phyloP scores from a whole-genome alignment of 2,888 invertebrate genomes.

The Drosophila nr. perissopoda region DNA sequence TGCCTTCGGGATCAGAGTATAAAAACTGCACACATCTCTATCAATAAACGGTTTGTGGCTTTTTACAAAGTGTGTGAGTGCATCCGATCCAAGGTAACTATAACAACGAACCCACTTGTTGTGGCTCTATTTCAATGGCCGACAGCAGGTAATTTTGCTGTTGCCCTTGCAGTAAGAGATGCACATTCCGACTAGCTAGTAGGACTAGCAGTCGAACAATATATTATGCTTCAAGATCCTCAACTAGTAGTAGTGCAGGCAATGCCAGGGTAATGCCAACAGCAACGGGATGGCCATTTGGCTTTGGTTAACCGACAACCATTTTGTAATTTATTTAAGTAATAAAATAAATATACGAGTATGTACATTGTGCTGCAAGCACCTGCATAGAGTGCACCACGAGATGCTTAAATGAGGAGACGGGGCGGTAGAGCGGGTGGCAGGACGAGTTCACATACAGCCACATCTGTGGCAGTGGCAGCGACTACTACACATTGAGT shows the following conservation, averaged over 20 bases:
- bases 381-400: conserved; percentile 20
- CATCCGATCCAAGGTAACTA: conserved; percentile 11
- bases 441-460: not conserved
- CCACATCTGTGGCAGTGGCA: not conserved
- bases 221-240: conserved; percentile 73
- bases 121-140: conserved; percentile 9
- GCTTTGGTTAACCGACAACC: conserved; percentile 78
- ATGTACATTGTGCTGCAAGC: conserved; percentile 45
- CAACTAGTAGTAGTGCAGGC: conserved; percentile 24
- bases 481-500: conserved; percentile 34
- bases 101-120: conserved; percentile 19
- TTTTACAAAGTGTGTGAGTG: conserved; percentile 1
- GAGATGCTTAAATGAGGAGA: conserved; percentile 4
- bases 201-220: conserved; percentile 50
- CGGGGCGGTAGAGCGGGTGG: not conserved
- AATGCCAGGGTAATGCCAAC: conserved; percentile 1
- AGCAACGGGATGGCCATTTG: conserved; percentile 62
- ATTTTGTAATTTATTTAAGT: conserved; percentile 80
- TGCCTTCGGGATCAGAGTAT: not conserved
- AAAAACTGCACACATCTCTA: conserved; percentile 5
- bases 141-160: conserved; percentile 4
- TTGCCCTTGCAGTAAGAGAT: conserved; percentile 3
- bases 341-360: conserved; percentile 78
- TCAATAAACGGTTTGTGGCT: conserved; percentile 6
- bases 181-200: not conserved